Percentiles rank a stretch among this genome's conserved stretches.
Conservation (phyloP, 2,888 invertebrate genomes). For the Pseudococcus longispinus region DNA sequence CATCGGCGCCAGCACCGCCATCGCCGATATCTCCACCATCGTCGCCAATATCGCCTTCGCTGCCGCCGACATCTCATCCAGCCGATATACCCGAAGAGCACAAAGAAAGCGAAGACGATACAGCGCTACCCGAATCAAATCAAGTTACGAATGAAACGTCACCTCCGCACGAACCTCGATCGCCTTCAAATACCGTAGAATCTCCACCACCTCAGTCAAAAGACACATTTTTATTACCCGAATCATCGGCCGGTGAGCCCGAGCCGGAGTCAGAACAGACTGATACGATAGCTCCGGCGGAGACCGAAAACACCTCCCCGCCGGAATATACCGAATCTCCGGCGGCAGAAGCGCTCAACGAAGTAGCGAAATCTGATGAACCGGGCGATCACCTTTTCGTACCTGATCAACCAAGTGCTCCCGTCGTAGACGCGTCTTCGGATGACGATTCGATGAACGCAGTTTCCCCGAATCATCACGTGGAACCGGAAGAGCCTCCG, state of each 20-base stretch:
- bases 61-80: not conserved
- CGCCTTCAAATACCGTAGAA: not conserved
- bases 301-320: not conserved
- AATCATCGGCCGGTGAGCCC: not conserved
- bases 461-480: not conserved
- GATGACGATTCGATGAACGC: conserved; percentile 16
- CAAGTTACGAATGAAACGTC: not conserved
- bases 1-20: not conserved
- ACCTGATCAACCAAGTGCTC: not conserved
- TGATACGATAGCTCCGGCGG: not conserved
- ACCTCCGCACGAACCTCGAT: not conserved
- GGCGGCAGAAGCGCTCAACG: not conserved
- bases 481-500: not conserved
- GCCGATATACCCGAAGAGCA: not conserved
- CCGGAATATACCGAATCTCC: not conserved
- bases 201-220: not conserved
- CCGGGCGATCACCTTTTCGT: not conserved
- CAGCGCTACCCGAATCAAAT: not conserved
- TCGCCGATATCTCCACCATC: no score
- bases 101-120: not conserved
- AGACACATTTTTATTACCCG: not conserved
- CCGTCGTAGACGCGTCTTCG: not conserved
- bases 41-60: not conserved
- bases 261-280: not conserved
- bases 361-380: not conserved